These are phyloP conservation scores for Mustela lutreola DNA, from an alignment of 2,113 vertebrate species.

Conservation along the genomic window DNA sequence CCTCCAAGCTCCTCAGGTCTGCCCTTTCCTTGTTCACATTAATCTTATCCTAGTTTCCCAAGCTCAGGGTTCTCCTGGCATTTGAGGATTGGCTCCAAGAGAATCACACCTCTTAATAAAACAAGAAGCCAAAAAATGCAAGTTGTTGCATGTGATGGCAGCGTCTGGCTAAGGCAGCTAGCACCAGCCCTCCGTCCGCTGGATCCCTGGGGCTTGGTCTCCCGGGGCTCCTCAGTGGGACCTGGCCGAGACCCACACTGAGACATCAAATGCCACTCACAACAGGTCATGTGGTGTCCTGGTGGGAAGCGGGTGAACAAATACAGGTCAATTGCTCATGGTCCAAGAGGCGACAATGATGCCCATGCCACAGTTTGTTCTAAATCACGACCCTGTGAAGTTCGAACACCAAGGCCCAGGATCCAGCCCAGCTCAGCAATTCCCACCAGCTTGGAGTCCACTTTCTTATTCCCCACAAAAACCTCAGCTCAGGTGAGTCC, in stretches of 20 bases:
- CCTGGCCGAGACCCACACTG: background rate
- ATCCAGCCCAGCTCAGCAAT: background rate
- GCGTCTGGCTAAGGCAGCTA: background rate
- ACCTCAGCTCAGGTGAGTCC: background rate
- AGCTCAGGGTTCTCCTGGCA: constrained; percentile 57
- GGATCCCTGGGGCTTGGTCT: background rate
- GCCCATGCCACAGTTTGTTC: too few relatives aligned
- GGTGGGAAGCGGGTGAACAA: background rate
- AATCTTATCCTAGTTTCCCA: constrained; percentile 25
- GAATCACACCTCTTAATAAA: constrained; percentile 35
- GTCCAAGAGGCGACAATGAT: background rate
- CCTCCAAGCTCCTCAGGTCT: background rate
- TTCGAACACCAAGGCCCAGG: fast-evolving
- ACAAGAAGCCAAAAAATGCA: background rate
- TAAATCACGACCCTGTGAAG: background rate
- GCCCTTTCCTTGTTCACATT: background rate
- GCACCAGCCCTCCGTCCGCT: fast-evolving
- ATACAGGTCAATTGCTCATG: background rate
- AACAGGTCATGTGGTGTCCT: background rate
- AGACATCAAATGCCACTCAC: background rate
- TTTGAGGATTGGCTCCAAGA: constrained; percentile 47
- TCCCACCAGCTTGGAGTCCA: background rate
- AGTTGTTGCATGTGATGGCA: background rate
- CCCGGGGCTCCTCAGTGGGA: background rate
- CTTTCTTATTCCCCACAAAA: background rate